Percentiles rank a stretch among this genome's conserved stretches.
Conservation (phyloP, 2,888 invertebrate species). For the Agrotis clavis region DNA sequence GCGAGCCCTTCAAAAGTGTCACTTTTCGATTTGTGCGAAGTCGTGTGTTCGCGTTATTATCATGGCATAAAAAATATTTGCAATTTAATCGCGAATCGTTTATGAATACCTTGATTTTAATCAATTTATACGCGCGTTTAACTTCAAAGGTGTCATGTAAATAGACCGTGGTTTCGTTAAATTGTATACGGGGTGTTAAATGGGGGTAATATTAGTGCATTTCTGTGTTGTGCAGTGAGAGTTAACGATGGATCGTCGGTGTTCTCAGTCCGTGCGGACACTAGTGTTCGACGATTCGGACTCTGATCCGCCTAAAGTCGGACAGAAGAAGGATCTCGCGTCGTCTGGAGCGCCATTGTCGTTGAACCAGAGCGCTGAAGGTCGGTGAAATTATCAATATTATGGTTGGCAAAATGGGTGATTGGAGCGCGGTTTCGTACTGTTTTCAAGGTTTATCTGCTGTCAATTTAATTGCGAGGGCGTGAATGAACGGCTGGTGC, state of each 20-base stretch:
- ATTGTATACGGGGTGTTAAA: conserved; percentile 78
- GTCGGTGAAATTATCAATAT: conserved; percentile 76
- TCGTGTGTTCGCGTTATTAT: conserved; percentile 81
- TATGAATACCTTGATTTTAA: conserved; percentile 63
- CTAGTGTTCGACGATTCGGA: conserved; percentile 95
- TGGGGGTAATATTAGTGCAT: conserved; percentile 85
- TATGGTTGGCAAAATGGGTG: conserved; percentile 66
- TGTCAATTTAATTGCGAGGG: conserved; percentile 80
- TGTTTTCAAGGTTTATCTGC: conserved; percentile 85
- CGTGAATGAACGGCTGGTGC: conserved; percentile 73
- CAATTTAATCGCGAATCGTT: conserved; percentile 59
- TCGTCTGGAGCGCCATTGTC: conserved; percentile 82
- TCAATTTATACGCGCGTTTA: conserved; percentile 59
- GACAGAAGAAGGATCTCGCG: conserved; percentile 83
- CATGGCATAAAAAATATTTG: conserved; percentile 81
- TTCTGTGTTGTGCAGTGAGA: conserved; percentile 85
- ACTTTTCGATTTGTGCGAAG: conserved; percentile 80
- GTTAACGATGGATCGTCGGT: conserved; percentile 90
- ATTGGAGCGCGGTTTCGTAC: conserved; percentile 66
- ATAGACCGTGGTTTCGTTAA: conserved; percentile 65
- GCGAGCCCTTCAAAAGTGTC: conserved; percentile 72
- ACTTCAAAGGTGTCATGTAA: conserved; percentile 71
- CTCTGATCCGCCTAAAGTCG: conserved; percentile 87
- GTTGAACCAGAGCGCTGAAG: conserved; percentile 87
- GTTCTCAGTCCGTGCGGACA: conserved; percentile 94